phyloP scores from a whole-genome alignment of 2,797 vertebrate genomes.

The Sebastes flavidus region DNA sequence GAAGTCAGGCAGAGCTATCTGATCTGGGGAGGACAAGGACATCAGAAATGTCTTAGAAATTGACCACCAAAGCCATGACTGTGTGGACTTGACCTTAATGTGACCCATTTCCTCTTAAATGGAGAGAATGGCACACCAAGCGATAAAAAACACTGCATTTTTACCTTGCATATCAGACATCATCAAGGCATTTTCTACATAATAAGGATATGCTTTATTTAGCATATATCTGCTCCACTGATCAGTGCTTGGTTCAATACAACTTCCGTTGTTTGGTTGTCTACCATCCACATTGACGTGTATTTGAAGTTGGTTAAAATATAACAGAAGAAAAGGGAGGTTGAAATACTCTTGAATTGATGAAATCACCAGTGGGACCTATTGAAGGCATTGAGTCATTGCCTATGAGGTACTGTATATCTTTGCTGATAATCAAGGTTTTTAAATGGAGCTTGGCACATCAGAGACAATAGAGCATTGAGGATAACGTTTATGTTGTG shows the following conservation, averaged over 20 bases:
- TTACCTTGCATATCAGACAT: background rate
- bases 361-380: background rate
- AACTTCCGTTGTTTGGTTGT: background rate
- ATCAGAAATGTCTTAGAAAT: background rate
- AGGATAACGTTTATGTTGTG: background rate
- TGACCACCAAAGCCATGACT: background rate
- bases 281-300: background rate
- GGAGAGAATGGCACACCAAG: background rate
- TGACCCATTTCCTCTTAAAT: background rate
- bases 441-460: background rate
- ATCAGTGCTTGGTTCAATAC: background rate
- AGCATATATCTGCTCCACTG: background rate
- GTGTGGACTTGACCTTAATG: background rate
- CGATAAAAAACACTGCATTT: background rate
- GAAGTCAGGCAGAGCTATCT: constrained; percentile 92
- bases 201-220: background rate
- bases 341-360: background rate
- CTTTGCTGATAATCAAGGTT: background rate
- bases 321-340: background rate
- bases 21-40: constrained; percentile 79
- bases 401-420: background rate
- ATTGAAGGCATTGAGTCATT: background rate
- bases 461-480: background rate
- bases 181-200: background rate
- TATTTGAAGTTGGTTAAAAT: background rate